Evolutionary conservation across 2,113 vertebrate species (phyloP), one percentile per base, ranked within the genome.

Genomic region (Athene noctua): DNA sequence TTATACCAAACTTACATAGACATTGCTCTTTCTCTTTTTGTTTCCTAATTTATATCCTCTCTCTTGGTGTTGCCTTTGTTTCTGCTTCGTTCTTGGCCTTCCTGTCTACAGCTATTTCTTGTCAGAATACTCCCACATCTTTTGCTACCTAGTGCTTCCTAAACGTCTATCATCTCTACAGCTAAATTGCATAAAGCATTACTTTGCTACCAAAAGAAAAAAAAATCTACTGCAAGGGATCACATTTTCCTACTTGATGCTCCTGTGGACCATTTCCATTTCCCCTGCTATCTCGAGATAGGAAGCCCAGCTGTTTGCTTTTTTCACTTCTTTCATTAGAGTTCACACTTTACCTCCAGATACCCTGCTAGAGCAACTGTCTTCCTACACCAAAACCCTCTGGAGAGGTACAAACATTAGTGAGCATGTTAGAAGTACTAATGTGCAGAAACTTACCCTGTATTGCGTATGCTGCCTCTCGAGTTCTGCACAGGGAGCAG

Each of bases 311-410:
- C 80, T 95, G 92, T 80, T 80, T 67, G 92, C 88, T 96, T 96
- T 97, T 96, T 93, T 95, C 95, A 93, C 90, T 88, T 97, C 86
- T 80, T 94, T 96, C 96, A 88, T 94, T 86, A 92, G 59, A 78
- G 67, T 96, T 96, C 88, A 90, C 95, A 95, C 92, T 90, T 96
- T 61, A 75, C 74, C 63, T 90, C 90, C 55, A 93, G 80, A 93
- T 65, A 93, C 59, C 44, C 90, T 78, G 27, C 79, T 80, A 78
- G 42, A 96, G 94, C 86, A 95, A 92, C 86, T 61, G 67, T 70
- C 86, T 80, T 94, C 90, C 90, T 91, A 86, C n/a, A 86, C 52
- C 68, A 86, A 90, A 95, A 79, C 59, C 78, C 93, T 95, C 94
- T 44, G 65, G 95, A 96, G 92, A 94, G 67, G 63, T 86, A 88